Conservation (phyloP, 2,888 invertebrate species). For the Rhagonycha fulva region DNA sequence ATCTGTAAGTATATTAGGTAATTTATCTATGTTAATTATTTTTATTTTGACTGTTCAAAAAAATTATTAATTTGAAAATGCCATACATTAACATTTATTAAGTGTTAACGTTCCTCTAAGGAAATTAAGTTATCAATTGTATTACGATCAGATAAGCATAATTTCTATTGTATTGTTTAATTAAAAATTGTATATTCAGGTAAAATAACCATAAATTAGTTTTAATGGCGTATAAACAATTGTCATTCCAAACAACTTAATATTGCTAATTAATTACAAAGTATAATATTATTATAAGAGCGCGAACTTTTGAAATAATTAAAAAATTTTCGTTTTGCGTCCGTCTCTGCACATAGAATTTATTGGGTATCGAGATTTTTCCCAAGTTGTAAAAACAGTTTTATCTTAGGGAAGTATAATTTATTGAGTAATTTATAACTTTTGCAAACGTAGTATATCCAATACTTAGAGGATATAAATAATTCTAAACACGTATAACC, state of each 20-base stretch:
- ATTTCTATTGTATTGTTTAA: conserved; percentile 2
- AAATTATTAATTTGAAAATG: background rate
- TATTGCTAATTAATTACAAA: background rate
- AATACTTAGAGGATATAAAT: conserved; percentile 24
- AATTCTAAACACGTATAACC: conserved; percentile 34
- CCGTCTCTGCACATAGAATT: background rate
- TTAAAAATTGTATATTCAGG: background rate
- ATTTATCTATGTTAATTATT: background rate
- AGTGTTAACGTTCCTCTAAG: background rate
- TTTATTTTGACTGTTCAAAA: background rate
- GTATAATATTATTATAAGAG: too few relatives aligned
- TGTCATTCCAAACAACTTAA: background rate
- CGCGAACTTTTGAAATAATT: background rate
- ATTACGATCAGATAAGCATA: background rate
- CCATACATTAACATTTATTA: background rate
- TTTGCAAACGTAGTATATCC: background rate
- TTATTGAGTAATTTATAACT: conserved; percentile 2
- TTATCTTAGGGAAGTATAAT: conserved; percentile 1
- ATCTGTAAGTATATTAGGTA: background rate
- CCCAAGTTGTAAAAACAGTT: background rate
- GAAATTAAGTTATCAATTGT: background rate
- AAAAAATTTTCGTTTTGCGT: background rate
- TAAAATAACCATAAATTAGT: background rate
- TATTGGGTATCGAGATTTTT: background rate
- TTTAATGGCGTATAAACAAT: background rate